These are phyloP conservation scores for Glossosoma conforme DNA, from an alignment of 1,140 invertebrate genomes.

Conservation along the genomic window DNA sequence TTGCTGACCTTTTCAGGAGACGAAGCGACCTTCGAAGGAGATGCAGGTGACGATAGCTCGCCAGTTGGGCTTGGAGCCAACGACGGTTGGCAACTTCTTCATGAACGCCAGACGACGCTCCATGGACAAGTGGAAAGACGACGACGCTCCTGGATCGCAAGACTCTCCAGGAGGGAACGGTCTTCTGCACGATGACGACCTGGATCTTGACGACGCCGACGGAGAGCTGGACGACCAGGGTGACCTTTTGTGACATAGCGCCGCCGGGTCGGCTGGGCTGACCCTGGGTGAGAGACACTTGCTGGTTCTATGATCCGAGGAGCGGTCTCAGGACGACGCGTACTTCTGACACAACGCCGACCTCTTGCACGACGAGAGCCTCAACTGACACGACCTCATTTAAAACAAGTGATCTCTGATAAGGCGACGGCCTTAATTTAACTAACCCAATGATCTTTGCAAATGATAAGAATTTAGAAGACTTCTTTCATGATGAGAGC, in stretches of 20 bases:
- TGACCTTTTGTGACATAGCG: slow-evolving; percentile 31
- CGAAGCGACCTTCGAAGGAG: slow-evolving; percentile 98
- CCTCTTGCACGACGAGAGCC: too few relatives aligned
- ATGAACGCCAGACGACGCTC: slow-evolving; percentile 98
- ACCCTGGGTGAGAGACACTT: slow-evolving; percentile 27
- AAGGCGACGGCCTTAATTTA: too few relatives aligned
- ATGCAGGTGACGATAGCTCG: slow-evolving; percentile 99
- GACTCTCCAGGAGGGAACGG: slow-evolving; percentile 33
- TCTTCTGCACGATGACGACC: slow-evolving; percentile 40
- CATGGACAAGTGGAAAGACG: slow-evolving; percentile 99
- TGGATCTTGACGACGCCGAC: slow-evolving; percentile 36
- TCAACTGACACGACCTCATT: too few relatives aligned
- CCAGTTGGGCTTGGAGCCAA: slow-evolving; percentile 95
- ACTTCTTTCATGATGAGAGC: too few relatives aligned
- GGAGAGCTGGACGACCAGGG: slow-evolving; percentile 26
- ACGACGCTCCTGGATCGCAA: slow-evolving; percentile 46
- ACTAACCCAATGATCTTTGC: too few relatives aligned
- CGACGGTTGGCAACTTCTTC: slow-evolving; percentile 99
- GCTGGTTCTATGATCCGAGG: slow-evolving; percentile 26
- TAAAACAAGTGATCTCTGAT: too few relatives aligned
- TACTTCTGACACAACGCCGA: neutral
- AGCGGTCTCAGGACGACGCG: neutral
- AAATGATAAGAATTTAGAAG: too few relatives aligned
- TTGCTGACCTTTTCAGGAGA: slow-evolving; percentile 78
- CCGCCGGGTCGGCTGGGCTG: slow-evolving; percentile 24